Base-by-base conservation (phyloP, 1,140 invertebrate species). In the Tetraneura akinire region DNA sequence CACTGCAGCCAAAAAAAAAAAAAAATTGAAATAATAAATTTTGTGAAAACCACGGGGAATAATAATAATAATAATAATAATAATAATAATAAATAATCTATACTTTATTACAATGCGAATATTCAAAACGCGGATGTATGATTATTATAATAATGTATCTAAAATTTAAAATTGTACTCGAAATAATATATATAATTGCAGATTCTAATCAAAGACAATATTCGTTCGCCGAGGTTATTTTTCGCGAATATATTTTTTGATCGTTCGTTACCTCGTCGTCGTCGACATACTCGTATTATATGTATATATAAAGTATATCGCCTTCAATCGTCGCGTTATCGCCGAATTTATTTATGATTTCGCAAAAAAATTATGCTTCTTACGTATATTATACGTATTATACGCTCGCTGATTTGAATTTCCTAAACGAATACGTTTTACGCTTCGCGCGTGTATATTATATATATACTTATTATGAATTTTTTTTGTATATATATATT, bases 321-420 rank as follows among this genome's bases (percentile, higher is more conserved):
- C 14, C 47, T n/a, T 8, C 32, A 37, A 37, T 21, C 32, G 37
- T 21, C 66, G 21, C 8, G 8, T 70, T 70, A 47, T 47, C 21
- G 14, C 21, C 45, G 26, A 71, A 71, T 71, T 71, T n/a, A 29
- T 71, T 71, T 71, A 71, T 51, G 68, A 71, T 71, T 71, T 71
- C 45, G 47, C 68, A 71, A 71, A 71, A 37, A 37, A 37, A 37
- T 8, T n/a, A n/a, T n/a, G n/a, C n/a, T n/a, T n/a, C n/a, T n/a
- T n/a, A n/a, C n/a, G n/a, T n/a, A 37, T 4, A 37, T 37, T 37
- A 37, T 37, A 4, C 32, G 3, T 37, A 3, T 37, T 37, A 37
- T 37, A 37, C 32, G 8, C 32, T 4, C 21, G 68, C 68, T 71
- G 47, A 71, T 71, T 71, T 71, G 47, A 71, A 71, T 71, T 51